These are phyloP conservation scores for Drosophila rellima DNA, from an alignment of 2,888 invertebrate species.

Conservation along the genomic window DNA sequence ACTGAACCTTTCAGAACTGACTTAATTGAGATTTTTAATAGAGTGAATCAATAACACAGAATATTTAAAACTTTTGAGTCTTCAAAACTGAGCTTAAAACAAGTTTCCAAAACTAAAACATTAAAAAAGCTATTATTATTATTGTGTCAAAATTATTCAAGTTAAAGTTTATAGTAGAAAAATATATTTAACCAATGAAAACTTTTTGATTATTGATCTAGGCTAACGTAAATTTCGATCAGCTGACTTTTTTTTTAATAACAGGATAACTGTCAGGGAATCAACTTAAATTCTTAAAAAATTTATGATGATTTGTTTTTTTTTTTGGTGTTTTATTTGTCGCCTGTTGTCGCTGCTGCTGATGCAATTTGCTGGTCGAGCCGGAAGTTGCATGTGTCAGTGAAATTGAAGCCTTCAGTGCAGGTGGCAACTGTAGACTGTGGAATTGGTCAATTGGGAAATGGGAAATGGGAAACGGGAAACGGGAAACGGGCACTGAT, in stretches of 20 bases:
- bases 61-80: background rate
- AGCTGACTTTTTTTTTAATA: background rate
- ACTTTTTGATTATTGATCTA: background rate
- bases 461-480: conserved; percentile 7
- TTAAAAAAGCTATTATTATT: too few relatives aligned
- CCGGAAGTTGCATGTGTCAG: conserved; percentile 80
- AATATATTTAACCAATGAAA: too few relatives aligned
- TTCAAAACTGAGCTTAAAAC: background rate
- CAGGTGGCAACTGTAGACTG: conserved; percentile 13
- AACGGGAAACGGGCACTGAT: background rate
- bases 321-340: conserved; percentile 23
- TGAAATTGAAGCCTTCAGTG: conserved; percentile 54
- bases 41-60: too few relatives aligned
- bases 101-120: too few relatives aligned
- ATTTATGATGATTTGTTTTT: conserved; percentile 8
- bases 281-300: background rate
- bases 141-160: too few relatives aligned
- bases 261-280: conserved; percentile 8
- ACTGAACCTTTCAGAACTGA: too few relatives aligned
- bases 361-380: conserved; percentile 75
- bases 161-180: too few relatives aligned
- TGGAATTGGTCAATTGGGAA: conserved; percentile 15
- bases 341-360: conserved; percentile 35
- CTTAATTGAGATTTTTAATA: too few relatives aligned
- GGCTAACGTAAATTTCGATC: background rate